These are phyloP conservation scores for Homarus gammarus DNA, from an alignment of 2,888 invertebrate genomes.

Conservation along the genomic window DNA sequence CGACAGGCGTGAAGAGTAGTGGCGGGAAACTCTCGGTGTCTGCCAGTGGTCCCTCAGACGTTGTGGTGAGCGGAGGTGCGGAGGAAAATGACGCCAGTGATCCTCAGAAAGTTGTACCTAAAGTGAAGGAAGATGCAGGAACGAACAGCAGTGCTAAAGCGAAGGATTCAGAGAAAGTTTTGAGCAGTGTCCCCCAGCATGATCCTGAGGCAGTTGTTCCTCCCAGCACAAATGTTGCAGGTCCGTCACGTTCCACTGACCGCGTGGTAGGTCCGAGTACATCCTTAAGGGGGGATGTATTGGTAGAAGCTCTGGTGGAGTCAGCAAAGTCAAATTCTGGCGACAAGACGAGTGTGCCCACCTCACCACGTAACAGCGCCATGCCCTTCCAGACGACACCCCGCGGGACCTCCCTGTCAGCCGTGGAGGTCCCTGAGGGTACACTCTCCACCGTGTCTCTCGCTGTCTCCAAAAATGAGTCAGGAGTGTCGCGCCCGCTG, in stretches of 20 bases:
- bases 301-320: conserved; percentile 59
- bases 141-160: background rate
- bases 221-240: background rate
- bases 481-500: background rate
- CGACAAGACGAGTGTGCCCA: conserved; percentile 18
- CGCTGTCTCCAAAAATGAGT: conserved; percentile 43
- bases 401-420: conserved; percentile 50
- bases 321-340: conserved; percentile 55
- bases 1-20: conserved; percentile 50
- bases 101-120: background rate
- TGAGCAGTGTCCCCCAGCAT: background rate
- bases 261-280: background rate
- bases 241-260: conserved; percentile 5
- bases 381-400: conserved; percentile 59
- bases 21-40: conserved; percentile 53
- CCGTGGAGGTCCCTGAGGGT: conserved; percentile 63
- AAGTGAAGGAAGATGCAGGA: conserved; percentile 18
- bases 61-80: conserved; percentile 27
- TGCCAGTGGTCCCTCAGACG: conserved; percentile 48
- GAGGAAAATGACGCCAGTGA: conserved; percentile 17
- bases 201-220: background rate
- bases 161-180: background rate
- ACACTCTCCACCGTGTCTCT: conserved; percentile 60
- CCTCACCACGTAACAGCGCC: conserved; percentile 9
- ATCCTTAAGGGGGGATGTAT: conserved; percentile 42